A percentile compares a stretch with the other conserved stretches of the same genome.
Conservation (phyloP, 2,113 vertebrate genomes). For the Austrofundulus limnaeus region DNA sequence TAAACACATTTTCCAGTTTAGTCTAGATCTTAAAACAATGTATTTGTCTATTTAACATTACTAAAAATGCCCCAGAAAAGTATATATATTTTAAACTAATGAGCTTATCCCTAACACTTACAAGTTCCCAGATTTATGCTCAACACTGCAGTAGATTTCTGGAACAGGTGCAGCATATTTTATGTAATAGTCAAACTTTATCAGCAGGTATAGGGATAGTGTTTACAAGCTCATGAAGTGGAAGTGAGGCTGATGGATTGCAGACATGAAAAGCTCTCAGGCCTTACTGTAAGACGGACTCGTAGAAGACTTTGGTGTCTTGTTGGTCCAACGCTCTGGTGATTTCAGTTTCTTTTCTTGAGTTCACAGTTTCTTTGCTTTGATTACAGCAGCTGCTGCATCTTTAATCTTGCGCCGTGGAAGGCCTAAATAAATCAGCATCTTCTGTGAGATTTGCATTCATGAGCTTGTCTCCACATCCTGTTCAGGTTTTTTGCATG, state of each 20-base stretch:
- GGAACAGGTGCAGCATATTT: slow-evolving; percentile 11
- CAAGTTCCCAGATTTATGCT: too few species aligned
- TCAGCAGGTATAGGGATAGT: not conserved
- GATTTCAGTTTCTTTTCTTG: slow-evolving; percentile 2
- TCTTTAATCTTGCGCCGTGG: slow-evolving; percentile 4
- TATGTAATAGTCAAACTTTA: not conserved
- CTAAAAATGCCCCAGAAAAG: too few species aligned
- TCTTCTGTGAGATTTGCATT: slow-evolving; percentile 1
- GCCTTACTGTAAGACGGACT: not conserved
- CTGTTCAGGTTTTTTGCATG: slow-evolving; percentile 1
- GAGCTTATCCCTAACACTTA: too few species aligned
- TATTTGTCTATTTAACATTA: too few species aligned
- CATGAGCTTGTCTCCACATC: not conserved
- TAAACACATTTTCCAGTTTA: too few species aligned
- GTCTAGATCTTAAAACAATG: too few species aligned
- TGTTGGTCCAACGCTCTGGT: not conserved
- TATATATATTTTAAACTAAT: too few species aligned
- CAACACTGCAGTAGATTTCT: not conserved
- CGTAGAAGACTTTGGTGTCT: slow-evolving; percentile 2
- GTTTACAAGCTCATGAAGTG: not conserved
- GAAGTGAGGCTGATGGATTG: slow-evolving; percentile 11
- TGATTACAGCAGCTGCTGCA: not conserved
- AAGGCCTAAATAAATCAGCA: not conserved
- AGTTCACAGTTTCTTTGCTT: not conserved
- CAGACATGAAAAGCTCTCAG: too few species aligned